Percentiles rank a stretch among this genome's conserved stretches.
These are phyloP conservation scores for Cacoxenus indagator DNA, from an alignment of 2,888 invertebrate species.

Conservation along the genomic window DNA sequence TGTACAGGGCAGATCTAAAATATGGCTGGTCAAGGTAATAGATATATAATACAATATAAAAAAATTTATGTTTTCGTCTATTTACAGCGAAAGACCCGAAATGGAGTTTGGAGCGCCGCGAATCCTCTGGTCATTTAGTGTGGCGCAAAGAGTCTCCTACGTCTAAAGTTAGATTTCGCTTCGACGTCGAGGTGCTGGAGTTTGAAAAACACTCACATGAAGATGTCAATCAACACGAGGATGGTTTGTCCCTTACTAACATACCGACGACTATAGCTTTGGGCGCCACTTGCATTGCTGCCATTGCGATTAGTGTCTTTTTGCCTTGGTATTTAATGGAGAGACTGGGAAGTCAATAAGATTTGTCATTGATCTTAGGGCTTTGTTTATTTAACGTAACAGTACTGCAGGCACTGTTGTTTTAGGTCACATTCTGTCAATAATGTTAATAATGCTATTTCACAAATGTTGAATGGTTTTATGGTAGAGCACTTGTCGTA, in stretches of 20 bases:
- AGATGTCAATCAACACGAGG: slow-evolving; percentile 54
- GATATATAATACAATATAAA: too few species aligned
- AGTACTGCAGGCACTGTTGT: too few species aligned
- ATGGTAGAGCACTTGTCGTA: too few species aligned
- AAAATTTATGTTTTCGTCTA: too few species aligned
- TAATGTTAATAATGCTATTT: too few species aligned
- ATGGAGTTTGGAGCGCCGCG: slow-evolving; percentile 71
- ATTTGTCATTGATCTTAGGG: too few species aligned
- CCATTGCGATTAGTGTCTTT: slow-evolving; percentile 67
- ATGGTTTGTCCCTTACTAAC: slow-evolving; percentile 53
- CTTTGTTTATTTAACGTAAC: too few species aligned
- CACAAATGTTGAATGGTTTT: too few species aligned
- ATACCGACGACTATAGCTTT: slow-evolving; percentile 64
- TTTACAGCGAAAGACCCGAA: slow-evolving; percentile 67
- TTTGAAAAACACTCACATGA: slow-evolving; percentile 70
- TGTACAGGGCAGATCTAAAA: too few species aligned
- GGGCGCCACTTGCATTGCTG: slow-evolving; percentile 68
- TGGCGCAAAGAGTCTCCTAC: slow-evolving; percentile 70
- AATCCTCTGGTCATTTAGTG: slow-evolving; percentile 70
- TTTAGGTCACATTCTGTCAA: too few species aligned
- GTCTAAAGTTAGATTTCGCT: slow-evolving; percentile 71
- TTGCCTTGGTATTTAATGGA: slow-evolving; percentile 70
- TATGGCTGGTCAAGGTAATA: too few species aligned
- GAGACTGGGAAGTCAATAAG: slow-evolving; percentile 41
- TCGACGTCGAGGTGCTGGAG: slow-evolving; percentile 71